A percentile compares a stretch with the other conserved stretches of the same genome.
These are phyloP conservation scores for Pogonognathellus flavescens DNA, from an alignment of 1,140 invertebrate genomes.

Conservation along the genomic window DNA sequence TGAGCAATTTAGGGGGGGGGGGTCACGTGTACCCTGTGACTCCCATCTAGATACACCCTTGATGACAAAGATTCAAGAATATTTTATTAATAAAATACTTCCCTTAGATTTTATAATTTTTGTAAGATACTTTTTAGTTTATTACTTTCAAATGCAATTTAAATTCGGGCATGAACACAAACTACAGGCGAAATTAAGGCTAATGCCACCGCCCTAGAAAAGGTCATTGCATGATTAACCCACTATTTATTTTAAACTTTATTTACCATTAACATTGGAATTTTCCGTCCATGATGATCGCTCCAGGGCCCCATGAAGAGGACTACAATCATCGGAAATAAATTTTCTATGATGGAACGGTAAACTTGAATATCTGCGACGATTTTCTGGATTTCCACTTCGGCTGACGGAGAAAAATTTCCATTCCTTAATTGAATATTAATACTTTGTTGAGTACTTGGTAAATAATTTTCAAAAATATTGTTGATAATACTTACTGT, in stretches of 20 bases:
- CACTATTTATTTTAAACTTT: neutral
- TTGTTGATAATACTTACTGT: neutral
- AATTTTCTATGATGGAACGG: slow-evolving; percentile 1
- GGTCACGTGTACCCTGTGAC: too few relatives aligned
- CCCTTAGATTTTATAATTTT: too few relatives aligned
- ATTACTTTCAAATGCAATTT: too few relatives aligned
- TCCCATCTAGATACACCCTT: too few relatives aligned
- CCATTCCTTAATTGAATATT: neutral
- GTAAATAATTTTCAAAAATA: neutral
- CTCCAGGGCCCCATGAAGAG: slow-evolving; percentile 36
- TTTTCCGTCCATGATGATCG: slow-evolving; percentile 29
- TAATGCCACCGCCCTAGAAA: too few relatives aligned
- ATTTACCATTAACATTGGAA: slow-evolving; percentile 8
- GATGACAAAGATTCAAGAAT: too few relatives aligned
- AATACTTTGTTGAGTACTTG: neutral
- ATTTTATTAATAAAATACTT: too few relatives aligned
- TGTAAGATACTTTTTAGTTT: too few relatives aligned
- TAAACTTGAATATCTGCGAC: neutral
- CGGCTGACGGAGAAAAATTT: neutral
- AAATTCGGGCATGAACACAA: too few relatives aligned
- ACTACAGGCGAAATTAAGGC: too few relatives aligned
- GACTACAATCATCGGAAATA: slow-evolving; percentile 9
- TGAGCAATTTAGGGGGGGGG: too few relatives aligned
- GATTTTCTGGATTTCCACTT: neutral
- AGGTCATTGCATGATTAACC: neutral